Base-by-base conservation (phyloP, 1,140 invertebrate species). In the Drosophila leontia region DNA sequence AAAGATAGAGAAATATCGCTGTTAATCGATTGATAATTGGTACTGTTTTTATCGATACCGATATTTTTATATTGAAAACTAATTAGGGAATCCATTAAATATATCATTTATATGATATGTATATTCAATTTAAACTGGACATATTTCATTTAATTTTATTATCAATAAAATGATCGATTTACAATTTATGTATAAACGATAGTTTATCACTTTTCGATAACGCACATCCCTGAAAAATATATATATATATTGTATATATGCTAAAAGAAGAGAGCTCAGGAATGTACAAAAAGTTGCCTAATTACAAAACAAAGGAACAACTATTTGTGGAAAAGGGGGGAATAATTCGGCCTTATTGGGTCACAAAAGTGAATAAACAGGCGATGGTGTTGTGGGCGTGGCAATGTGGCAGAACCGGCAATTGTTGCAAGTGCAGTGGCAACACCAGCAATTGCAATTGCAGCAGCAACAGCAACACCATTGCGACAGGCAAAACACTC, bases 361-460 rank as follows among this genome's bases (percentile, higher is more conserved):
- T 64, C 77, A 72, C 68, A 84, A 81, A 72, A 81, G 82, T 62
- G 51, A 85, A 84, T 74, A 48, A 50, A 32, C 48, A 57, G 44
- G 57, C 34, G 56, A 44, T 39, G 48, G 47, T 42, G 64, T 35
- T 61, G 74, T 68, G 48, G 57, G 68, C 59, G 68, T 75, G 50
- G 50, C 70, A 45, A 53, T 70, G 79, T 70, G 61, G 75, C 67
- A 62, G 56, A 63, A 72, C 82, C 79, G 78, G 67, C 56, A 67
- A 85, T 85, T 86, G 82, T 82, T 86, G 75, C 82, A 86, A 78
- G 70, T 58, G 70, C 60, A 61, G 53, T 11, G 42, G 39, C 59
- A 56, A 51, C 44, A 45, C 19, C 39, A 64, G 48, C 47, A 68
- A 48, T n/a, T 32, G 45, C 42, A 60, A 26, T 23, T 63, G 59